Evolutionary conservation across 2,797 vertebrate genomes (phyloP), one percentile per base, ranked within the genome.

Genomic region (Dendrocincla fuliginosa): DNA sequence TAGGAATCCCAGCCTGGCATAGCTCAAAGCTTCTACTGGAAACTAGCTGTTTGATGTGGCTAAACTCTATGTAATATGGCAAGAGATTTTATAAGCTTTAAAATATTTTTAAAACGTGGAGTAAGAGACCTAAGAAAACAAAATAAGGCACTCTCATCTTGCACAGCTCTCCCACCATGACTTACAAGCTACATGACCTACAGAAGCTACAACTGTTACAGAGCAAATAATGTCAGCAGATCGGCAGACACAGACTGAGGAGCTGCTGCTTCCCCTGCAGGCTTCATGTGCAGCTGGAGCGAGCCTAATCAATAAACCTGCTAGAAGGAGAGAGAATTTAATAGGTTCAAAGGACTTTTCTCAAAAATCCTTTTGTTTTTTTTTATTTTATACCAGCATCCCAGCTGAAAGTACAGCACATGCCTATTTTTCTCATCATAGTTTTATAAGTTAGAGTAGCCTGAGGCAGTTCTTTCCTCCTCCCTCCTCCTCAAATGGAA

Each of bases 381-480:
- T 19, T 19, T 14, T 61, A 16, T 46, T 46, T 46, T 59, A 16
- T 81, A 77, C 24, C n/a, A 79, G 30, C 22, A 87, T 44, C 52
- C 67, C n/a, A 84, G 64, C 56, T 82, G 39, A 89, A 95, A 84
- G 44, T 59, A 70, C 63, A 35, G 28, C 50, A 24, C 20, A 30
- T 14, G 53, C 11, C 61, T 73, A 17, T 84, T 94, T 91, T 85
- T 52, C 55, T 91, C 76, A 83, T 85, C 64, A 56, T 16, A 80
- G 63, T 89, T 90, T 67, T 49, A 30, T 59, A 80, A 85, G 46
- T 64, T 87, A 35, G 18, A 42, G 73, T 35, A 89, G 89, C 87
- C 84, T 12, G 23, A 89, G 76, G 96, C 79, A 69, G 16, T 33
- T 87, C 76, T 83, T 77, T 27, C 57, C 20, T 42, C 71, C 52